phyloP scores from a whole-genome alignment of 2,797 vertebrate genomes.

The Poliocrania exsul region DNA sequence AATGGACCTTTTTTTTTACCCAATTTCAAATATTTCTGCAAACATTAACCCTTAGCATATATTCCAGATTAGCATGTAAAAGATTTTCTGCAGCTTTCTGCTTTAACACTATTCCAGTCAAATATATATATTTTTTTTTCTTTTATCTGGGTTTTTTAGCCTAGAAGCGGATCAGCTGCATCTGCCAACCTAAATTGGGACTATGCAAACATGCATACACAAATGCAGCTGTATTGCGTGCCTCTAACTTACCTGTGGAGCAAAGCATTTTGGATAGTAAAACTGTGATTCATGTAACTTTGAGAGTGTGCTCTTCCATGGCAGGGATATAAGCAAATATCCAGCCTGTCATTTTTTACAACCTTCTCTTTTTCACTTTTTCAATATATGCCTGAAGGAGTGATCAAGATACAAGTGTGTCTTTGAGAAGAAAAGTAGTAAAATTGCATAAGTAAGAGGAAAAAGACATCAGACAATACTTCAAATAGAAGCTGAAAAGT shows the following conservation, averaged over 20 bases:
- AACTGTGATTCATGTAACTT: neutral
- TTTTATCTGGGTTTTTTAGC: neutral
- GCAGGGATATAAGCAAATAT: neutral
- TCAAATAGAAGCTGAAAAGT: slow-evolving; percentile 31
- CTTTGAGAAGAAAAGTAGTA: slow-evolving; percentile 24
- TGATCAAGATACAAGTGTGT: slow-evolving; percentile 3
- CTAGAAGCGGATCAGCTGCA: neutral
- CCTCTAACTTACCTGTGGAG: neutral
- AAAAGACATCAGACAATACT: slow-evolving; percentile 2
- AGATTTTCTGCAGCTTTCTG: neutral
- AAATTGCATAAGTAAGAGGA: neutral
- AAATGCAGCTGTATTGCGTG: neutral
- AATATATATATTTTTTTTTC: neutral
- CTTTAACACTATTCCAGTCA: neutral
- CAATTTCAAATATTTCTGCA: neutral
- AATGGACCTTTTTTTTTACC: neutral
- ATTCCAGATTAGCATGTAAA: neutral
- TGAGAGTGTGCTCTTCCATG: neutral
- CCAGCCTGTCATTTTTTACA: neutral
- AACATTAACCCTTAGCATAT: neutral
- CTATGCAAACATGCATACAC: neutral
- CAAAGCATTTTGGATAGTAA: neutral
- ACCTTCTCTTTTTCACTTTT: neutral
- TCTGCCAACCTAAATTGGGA: neutral
- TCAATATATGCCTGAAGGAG: neutral